phyloP scores from a whole-genome alignment of 2,113 vertebrate genomes.

The Thalassarche chlororhynchos region DNA sequence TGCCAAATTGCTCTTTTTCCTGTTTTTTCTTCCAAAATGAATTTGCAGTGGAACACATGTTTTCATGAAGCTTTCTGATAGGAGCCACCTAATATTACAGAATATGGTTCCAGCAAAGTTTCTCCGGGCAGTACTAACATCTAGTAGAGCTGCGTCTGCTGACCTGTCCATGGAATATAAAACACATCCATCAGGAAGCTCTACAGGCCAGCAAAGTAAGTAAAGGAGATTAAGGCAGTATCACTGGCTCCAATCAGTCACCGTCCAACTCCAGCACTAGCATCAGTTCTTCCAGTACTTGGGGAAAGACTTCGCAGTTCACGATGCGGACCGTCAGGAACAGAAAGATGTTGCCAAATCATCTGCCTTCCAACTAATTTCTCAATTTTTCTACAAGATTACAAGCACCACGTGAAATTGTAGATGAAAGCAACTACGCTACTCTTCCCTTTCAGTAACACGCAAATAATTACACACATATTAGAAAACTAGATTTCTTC shows the following conservation, averaged over 20 bases:
- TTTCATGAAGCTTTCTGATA: background rate
- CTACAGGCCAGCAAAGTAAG: background rate
- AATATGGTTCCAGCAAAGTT: background rate
- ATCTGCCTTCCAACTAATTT: background rate
- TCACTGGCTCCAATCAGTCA: background rate
- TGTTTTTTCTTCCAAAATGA: background rate
- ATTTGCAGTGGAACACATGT: background rate
- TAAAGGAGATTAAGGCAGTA: background rate
- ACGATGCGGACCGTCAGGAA: background rate
- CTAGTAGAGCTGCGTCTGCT: background rate
- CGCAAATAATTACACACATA: background rate
- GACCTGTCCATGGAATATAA: background rate
- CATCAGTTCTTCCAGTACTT: background rate
- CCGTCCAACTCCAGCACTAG: background rate
- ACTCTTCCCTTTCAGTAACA: background rate
- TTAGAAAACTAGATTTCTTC: background rate
- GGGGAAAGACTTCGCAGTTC: background rate
- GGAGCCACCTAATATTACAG: background rate
- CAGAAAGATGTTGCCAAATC: background rate
- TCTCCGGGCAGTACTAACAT: background rate
- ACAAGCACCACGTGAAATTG: background rate
- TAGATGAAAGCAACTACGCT: background rate
- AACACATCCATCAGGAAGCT: background rate
- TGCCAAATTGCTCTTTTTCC: background rate
- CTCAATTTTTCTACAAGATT: background rate